Base-by-base conservation (phyloP, 1,140 invertebrate genomes). In the Ceratosolen solmsi region DNA sequence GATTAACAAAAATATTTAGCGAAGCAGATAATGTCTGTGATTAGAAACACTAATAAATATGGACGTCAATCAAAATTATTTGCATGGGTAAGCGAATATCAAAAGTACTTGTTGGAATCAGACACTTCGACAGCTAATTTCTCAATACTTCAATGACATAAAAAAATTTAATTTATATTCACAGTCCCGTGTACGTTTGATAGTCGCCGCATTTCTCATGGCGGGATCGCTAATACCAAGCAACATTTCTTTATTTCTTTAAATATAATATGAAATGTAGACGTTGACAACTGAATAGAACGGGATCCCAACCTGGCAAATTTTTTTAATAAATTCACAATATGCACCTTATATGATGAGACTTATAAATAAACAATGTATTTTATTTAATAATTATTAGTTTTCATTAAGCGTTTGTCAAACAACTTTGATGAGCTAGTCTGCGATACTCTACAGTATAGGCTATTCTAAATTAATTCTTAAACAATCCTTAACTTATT, bases 141-240 rank as follows among this genome's bases (percentile, higher is more conserved):
- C 54, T 76, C 56, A 76, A 76, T 38, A 27, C 27, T 56, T 49
- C 25, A 46, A 38, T 41, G 36, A 56, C 20, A 78, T 51, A 78
- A 78, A 51, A 78, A 38, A 46, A 30, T 68, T 78, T 17, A 68
- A 78, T 78, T 65, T 68, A 56, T 68, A 51, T n/a, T 78, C 41
- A 33, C 41, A 20, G 41, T 36, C 75, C 51, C 27, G 9, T 27
- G 11, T 68, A 49, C 46, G 13, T 78, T 46, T 46, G 74, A 63
- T 76, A 76, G 60, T 46, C 68, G 51, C 41, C 60, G 65, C 63
- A 65, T 77, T 65, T 22, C 56, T 13, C 27, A n/a, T 56, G 49
- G 46, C 75, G 51, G 60, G 49, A 60, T 68, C 36, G 27, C 65
- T 60, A 76, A 60, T 76, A 76, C 73, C 73, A 8, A 49, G 72